phyloP scores from a whole-genome alignment of 2,797 vertebrate species.

The Limnodromus scolopaceus region DNA sequence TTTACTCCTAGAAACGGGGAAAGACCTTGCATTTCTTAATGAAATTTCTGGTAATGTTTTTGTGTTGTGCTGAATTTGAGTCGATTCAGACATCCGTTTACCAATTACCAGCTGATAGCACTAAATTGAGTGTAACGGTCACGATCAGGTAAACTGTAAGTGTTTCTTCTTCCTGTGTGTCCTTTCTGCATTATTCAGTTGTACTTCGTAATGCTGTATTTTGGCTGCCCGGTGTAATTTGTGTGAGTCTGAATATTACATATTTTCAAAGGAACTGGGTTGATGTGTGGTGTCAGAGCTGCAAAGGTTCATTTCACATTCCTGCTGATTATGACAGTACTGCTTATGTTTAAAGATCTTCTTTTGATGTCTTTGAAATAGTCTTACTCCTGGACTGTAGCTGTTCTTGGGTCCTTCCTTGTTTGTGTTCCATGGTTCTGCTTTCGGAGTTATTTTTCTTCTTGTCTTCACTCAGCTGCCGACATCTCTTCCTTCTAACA shows the following conservation, averaged over 20 bases:
- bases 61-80: background rate
- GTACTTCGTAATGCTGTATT: background rate
- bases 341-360: background rate
- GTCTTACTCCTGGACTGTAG: background rate
- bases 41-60: constrained; percentile 3
- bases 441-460: constrained; percentile 6
- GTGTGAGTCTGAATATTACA: background rate
- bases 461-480: background rate
- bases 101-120: background rate
- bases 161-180: background rate
- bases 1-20: background rate
- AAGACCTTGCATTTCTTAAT: background rate
- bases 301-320: background rate
- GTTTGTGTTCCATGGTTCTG: background rate
- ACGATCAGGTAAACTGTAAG: background rate
- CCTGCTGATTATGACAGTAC: background rate
- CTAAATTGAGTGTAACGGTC: background rate
- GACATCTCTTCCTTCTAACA: background rate
- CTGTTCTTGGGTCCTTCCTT: background rate
- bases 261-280: background rate
- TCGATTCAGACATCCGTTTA: background rate
- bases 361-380: background rate
- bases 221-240: background rate
- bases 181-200: background rate
- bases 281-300: background rate